These are phyloP conservation scores for Phyllotis vaccarum DNA, from an alignment of 2,797 vertebrate species.

Conservation along the genomic window DNA sequence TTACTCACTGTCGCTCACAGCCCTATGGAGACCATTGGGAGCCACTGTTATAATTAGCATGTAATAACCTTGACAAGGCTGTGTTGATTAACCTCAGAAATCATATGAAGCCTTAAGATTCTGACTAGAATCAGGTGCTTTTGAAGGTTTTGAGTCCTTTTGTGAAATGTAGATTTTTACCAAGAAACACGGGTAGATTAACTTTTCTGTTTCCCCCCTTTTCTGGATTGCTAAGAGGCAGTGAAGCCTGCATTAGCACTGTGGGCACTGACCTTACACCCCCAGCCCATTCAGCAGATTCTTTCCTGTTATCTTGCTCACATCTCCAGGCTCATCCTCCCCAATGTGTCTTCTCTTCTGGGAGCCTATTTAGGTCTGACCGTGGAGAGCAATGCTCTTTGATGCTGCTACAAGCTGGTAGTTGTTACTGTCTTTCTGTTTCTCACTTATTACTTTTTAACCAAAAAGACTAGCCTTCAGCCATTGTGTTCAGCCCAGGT, in stretches of 20 bases:
- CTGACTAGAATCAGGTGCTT: neutral
- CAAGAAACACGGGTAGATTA: neutral
- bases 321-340: neutral
- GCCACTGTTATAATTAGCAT: neutral
- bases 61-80: neutral
- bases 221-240: neutral
- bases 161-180: constrained; percentile 15
- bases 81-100: neutral
- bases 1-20: neutral
- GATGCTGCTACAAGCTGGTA: neutral
- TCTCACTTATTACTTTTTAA: constrained; percentile 9
- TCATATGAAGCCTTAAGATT: neutral
- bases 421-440: neutral
- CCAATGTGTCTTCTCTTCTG: constrained; percentile 3
- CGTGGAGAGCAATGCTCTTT: neutral
- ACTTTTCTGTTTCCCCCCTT: neutral
- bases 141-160: neutral
- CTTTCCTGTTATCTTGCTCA: neutral
- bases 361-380: neutral
- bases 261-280: neutral
- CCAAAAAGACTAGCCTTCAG: constrained; percentile 6
- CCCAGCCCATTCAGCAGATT: neutral
- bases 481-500: neutral
- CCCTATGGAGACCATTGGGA: neutral
- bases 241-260: neutral